Conservation (phyloP, 2,888 invertebrate species). For the Ryuthela nishihirai region DNA sequence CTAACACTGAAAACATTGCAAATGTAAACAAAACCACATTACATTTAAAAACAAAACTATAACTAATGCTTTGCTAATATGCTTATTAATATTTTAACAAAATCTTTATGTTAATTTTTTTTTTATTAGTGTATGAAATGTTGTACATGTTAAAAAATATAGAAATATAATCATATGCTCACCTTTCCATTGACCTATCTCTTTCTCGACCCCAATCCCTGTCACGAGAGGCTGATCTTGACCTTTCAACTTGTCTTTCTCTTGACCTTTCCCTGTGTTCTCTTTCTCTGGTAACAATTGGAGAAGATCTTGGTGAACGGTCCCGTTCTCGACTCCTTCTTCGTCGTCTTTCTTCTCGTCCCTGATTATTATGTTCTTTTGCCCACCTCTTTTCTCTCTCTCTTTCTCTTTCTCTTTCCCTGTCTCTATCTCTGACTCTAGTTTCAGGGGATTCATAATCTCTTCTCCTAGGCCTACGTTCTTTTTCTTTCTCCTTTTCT, state of each 20-base stretch:
- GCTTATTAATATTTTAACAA: no score
- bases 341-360: conserved; percentile 41
- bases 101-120: no score
- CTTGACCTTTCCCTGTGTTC: conserved; percentile 35
- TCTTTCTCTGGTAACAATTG: conserved; percentile 16
- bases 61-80: no score
- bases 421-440: conserved; percentile 44
- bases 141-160: background rate
- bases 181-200: conserved; percentile 41
- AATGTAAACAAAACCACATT: no score
- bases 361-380: conserved; percentile 47
- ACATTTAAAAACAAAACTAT: no score
- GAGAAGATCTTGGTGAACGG: conserved; percentile 20
- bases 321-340: conserved; percentile 15
- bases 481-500: conserved; percentile 55
- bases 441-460: conserved; percentile 32
- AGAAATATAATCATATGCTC: conserved; percentile 1
- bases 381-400: conserved; percentile 47
- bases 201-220: conserved; percentile 44
- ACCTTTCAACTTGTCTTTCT: conserved; percentile 56
- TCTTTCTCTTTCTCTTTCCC: conserved; percentile 54
- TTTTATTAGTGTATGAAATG: background rate
- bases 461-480: conserved; percentile 18
- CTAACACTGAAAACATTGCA: no score
- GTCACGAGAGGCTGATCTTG: conserved; percentile 46